Percentiles rank a stretch among this genome's conserved stretches.
phyloP scores from a whole-genome alignment of 2,888 invertebrate species.

The Habrosyne pyritoides region DNA sequence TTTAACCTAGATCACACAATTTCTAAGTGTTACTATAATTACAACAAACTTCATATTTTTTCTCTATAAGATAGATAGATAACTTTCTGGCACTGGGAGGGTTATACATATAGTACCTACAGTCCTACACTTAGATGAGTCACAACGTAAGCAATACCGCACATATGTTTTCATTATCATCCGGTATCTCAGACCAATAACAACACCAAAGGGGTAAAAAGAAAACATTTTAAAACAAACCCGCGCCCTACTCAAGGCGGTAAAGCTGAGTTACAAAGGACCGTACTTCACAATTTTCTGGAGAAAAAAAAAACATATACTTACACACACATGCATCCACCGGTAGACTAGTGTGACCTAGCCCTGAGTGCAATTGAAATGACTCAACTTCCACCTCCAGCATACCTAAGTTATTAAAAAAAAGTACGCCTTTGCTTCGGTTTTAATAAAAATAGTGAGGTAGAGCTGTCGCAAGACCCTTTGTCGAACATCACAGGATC shows the following conservation, averaged over 20 bases:
- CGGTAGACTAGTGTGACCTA: slow-evolving; percentile 22
- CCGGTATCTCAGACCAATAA: not conserved
- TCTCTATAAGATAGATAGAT: no score
- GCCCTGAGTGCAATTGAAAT: slow-evolving; percentile 58
- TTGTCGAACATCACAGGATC: slow-evolving; percentile 79
- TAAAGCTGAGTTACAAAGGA: slow-evolving; percentile 65
- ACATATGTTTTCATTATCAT: not conserved
- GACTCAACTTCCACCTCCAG: slow-evolving; percentile 54
- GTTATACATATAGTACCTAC: no score
- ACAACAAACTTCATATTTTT: no score
- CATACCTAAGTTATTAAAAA: slow-evolving; percentile 83
- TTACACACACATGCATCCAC: slow-evolving; percentile 49
- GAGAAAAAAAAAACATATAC: slow-evolving; percentile 63
- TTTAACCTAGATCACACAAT: no score
- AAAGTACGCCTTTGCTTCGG: slow-evolving; percentile 77
- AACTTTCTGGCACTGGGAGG: no score
- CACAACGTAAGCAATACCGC: not conserved
- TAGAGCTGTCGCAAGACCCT: slow-evolving; percentile 65
- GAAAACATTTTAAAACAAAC: slow-evolving; percentile 50
- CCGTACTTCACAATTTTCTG: slow-evolving; percentile 70
- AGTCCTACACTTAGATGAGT: no score
- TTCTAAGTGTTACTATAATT: no score
- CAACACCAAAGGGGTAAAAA: slow-evolving; percentile 23
- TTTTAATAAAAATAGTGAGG: slow-evolving; percentile 82
- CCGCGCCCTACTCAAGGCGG: slow-evolving; percentile 55